These are phyloP conservation scores for Aurelia aurita complex sp. Pacific DNA, from an alignment of 30 jellyfish, hydroid and myxozoan species.

Conservation along the genomic window DNA sequence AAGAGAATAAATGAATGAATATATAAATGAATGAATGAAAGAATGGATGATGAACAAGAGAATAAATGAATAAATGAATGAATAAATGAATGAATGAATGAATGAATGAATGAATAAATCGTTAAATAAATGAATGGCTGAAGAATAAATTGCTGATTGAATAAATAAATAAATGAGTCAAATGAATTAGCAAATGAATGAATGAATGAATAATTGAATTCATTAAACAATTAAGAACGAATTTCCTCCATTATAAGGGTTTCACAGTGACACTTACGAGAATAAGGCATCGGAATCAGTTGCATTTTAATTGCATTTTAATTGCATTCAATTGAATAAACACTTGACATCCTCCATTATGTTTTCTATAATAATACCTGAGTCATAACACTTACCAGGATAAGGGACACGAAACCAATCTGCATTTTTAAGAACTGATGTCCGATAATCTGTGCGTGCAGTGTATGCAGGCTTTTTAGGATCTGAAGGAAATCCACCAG, in stretches of 20 bases:
- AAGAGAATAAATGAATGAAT: too few relatives aligned
- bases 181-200: too few relatives aligned
- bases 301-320: conserved; percentile 7
- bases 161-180: neutral
- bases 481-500: conserved; percentile 91
- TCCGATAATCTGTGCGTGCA: conserved; percentile 93
- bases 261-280: conserved; percentile 44
- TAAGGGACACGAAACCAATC: conserved; percentile 89
- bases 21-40: too few relatives aligned
- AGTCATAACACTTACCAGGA: conserved; percentile 65
- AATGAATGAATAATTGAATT: too few relatives aligned
- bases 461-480: conserved; percentile 51
- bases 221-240: too few relatives aligned
- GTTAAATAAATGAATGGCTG: too few relatives aligned
- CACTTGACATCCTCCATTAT: too few relatives aligned
- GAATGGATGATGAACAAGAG: too few relatives aligned
- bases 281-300: conserved; percentile 91
- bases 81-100: neutral
- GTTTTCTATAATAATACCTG: too few relatives aligned
- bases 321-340: too few relatives aligned
- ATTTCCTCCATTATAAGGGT: too few relatives aligned
- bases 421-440: conserved; percentile 61
- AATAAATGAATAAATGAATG: neutral
- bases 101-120: too few relatives aligned
- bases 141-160: neutral